These are phyloP conservation scores for Piscicola geometra DNA, from an alignment of 2,888 invertebrate species.

Conservation along the genomic window DNA sequence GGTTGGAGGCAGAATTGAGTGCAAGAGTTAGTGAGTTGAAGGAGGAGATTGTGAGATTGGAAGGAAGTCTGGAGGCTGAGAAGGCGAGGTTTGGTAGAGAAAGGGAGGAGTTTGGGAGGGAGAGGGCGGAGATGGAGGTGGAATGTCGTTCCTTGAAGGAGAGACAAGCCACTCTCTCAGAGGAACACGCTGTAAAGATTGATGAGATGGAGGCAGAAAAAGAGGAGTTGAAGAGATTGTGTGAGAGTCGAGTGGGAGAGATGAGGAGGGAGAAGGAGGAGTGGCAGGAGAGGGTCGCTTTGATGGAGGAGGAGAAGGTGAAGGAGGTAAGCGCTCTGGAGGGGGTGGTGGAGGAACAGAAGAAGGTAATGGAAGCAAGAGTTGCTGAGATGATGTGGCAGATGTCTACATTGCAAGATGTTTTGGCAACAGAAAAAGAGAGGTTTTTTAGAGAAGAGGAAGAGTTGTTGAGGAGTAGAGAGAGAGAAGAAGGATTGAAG, in stretches of 20 bases:
- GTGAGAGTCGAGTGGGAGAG: no score
- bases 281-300: background rate
- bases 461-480: background rate
- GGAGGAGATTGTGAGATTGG: background rate
- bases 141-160: no score
- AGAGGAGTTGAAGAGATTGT: no score
- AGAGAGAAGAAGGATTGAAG: background rate
- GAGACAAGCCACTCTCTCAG: no score
- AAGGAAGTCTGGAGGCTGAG: background rate
- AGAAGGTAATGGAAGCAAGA: background rate
- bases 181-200: no score
- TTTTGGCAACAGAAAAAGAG: background rate
- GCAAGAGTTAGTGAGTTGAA: no score
- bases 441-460: background rate
- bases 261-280: background rate
- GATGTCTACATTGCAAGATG: background rate
- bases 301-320: background rate
- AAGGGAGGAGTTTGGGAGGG: no score
- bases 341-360: background rate
- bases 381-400: background rate
- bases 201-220: no score
- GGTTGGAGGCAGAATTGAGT: no score
- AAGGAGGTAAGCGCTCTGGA: background rate
- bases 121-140: background rate
- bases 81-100: background rate